These are phyloP conservation scores for Tupiocoris notatus DNA, from an alignment of 2,888 invertebrate genomes.

Conservation along the genomic window DNA sequence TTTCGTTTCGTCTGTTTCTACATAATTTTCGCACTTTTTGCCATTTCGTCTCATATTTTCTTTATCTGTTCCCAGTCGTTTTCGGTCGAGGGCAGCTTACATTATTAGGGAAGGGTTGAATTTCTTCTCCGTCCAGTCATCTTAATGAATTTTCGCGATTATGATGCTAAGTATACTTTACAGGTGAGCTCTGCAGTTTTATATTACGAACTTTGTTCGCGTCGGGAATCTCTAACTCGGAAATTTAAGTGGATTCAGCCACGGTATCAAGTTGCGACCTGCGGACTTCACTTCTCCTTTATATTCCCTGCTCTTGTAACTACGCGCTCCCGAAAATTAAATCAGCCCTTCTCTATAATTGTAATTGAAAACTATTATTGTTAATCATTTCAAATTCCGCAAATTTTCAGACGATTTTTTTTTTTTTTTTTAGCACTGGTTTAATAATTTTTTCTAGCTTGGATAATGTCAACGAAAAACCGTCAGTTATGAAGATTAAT, in stretches of 20 bases:
- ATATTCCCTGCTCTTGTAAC: not conserved
- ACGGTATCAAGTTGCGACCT: no score
- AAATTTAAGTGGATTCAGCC: no score
- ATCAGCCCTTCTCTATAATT: no score
- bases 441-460: no score
- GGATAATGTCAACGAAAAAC: no score
- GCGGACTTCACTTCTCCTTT: constrained; percentile 4
- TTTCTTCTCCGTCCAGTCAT: not conserved
- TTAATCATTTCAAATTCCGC: no score
- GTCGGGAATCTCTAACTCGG: no score
- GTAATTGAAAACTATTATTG: no score
- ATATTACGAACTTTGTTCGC: no score
- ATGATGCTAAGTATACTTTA: not conserved
- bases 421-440: no score
- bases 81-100: not conserved
- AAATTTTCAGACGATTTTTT: no score
- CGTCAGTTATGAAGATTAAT: no score
- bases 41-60: constrained; percentile 25
- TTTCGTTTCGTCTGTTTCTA: not conserved
- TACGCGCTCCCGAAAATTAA: not conserved
- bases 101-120: not conserved
- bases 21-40: not conserved
- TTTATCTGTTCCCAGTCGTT: constrained; percentile 7
- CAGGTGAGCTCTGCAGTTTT: not conserved
- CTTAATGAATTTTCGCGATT: not conserved